These are phyloP conservation scores for Amphipyra tragopoginis DNA, from an alignment of 2,888 invertebrate species.

Conservation along the genomic window DNA sequence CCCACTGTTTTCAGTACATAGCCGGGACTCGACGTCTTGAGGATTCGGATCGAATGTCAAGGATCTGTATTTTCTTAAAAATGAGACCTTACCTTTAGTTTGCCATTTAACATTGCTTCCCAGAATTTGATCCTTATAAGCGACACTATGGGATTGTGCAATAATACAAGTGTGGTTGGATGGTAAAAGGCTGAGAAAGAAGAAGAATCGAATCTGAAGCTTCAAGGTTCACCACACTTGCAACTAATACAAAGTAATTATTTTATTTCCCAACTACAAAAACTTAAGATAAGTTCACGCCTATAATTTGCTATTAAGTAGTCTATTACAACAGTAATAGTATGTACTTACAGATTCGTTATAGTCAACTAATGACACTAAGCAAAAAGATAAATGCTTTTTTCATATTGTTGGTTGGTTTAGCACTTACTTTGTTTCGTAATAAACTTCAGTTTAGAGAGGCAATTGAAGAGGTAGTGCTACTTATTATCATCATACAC, in stretches of 20 bases:
- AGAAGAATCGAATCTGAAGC: neutral
- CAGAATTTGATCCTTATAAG: too few relatives aligned
- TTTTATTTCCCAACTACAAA: slow-evolving; percentile 11
- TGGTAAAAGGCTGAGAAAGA: too few relatives aligned
- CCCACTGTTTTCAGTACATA: too few relatives aligned
- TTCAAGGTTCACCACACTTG: neutral
- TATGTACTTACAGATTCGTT: slow-evolving; percentile 37
- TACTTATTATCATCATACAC: too few relatives aligned
- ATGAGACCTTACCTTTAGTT: too few relatives aligned
- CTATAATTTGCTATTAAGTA: slow-evolving; percentile 8
- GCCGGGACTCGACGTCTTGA: too few relatives aligned
- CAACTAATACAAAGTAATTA: slow-evolving; percentile 7
- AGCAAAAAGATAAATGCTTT: slow-evolving; percentile 18
- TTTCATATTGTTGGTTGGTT: slow-evolving; percentile 10
- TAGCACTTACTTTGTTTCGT: slow-evolving; percentile 5
- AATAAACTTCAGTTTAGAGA: neutral
- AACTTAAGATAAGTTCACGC: neutral
- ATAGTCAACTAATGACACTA: slow-evolving; percentile 23
- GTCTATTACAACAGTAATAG: slow-evolving; percentile 28
- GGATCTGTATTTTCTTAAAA: too few relatives aligned
- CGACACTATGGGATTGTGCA: too few relatives aligned
- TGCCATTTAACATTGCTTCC: too few relatives aligned
- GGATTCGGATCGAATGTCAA: too few relatives aligned
- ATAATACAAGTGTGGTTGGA: too few relatives aligned
- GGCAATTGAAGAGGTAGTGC: too few relatives aligned